These are phyloP conservation scores for Fundulus diaphanus DNA, from an alignment of 2,797 vertebrate species.

Conservation along the genomic window DNA sequence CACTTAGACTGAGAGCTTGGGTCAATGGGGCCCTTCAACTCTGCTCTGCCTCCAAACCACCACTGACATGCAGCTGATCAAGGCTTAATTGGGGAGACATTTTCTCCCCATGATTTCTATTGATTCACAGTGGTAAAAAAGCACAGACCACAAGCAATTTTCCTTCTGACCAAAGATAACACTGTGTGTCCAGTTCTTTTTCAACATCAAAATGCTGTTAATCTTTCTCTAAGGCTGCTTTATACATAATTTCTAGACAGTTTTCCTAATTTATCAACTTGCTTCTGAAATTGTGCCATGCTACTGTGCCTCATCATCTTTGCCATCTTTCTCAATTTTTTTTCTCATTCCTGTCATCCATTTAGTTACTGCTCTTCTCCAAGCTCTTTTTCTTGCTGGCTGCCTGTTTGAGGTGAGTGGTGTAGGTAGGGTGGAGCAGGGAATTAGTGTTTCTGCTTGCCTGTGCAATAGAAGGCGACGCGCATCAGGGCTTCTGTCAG, in stretches of 20 bases:
- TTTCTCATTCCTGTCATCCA: constrained; percentile 48
- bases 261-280: constrained; percentile 17
- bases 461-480: constrained; percentile 95
- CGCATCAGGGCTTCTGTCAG: constrained; percentile 89
- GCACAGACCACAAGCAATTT: constrained; percentile 85
- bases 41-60: constrained; percentile 81
- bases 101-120: constrained; percentile 97
- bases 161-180: constrained; percentile 87
- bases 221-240: constrained; percentile 11
- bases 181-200: constrained; percentile 58
- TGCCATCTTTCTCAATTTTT: constrained; percentile 5
- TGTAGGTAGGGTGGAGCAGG: constrained; percentile 78
- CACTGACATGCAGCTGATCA: constrained; percentile 93
- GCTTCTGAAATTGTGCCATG: constrained; percentile 18
- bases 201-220: constrained; percentile 24
- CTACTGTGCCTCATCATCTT: constrained; percentile 34
- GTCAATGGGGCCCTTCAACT: constrained; percentile 57
- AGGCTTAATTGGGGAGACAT: constrained; percentile 96
- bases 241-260: constrained; percentile 2
- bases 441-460: constrained; percentile 96
- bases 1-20: constrained; percentile 42
- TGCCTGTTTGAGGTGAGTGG: constrained; percentile 76
- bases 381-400: constrained; percentile 47
- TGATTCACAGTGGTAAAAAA: constrained; percentile 86
- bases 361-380: constrained; percentile 46